Conservation (phyloP, 2,113 vertebrate genomes). For the Eptesicus fuscus region DNA sequence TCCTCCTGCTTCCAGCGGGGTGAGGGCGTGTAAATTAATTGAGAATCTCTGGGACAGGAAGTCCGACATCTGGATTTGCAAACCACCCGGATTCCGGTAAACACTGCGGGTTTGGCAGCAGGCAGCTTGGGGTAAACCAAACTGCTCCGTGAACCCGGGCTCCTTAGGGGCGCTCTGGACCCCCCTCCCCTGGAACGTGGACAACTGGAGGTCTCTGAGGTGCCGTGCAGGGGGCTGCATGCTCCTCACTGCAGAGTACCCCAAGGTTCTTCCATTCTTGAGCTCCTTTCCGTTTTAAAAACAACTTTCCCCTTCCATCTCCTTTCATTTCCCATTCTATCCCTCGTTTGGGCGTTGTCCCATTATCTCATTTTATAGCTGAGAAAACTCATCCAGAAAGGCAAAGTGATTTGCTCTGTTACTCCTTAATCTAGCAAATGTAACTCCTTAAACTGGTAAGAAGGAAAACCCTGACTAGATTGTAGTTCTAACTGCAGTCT, state of each 20-base stretch:
- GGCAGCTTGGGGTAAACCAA: neutral
- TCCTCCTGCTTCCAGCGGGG: neutral
- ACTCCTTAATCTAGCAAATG: neutral
- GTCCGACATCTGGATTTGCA: conserved; percentile 29
- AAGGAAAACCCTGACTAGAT: neutral
- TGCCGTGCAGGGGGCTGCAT: neutral
- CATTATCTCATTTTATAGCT: neutral
- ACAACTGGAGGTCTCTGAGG: neutral
- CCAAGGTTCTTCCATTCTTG: neutral
- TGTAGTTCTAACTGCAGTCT: neutral
- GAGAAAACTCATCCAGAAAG: neutral
- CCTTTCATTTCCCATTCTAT: neutral
- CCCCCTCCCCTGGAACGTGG: neutral
- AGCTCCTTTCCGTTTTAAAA: neutral
- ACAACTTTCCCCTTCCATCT: neutral
- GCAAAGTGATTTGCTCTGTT: neutral
- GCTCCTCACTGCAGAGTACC: neutral
- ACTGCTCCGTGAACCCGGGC: neutral
- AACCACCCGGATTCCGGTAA: neutral
- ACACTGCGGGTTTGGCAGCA: neutral
- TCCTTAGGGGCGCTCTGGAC: neutral
- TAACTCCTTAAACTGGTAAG: neutral
- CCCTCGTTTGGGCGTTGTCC: neutral
- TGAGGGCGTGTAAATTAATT: no score
- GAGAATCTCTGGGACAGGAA: neutral